Evolutionary conservation across 2,888 invertebrate species (phyloP), one percentile per base, ranked within the genome.

Genomic region (Coelinius sp.): DNA sequence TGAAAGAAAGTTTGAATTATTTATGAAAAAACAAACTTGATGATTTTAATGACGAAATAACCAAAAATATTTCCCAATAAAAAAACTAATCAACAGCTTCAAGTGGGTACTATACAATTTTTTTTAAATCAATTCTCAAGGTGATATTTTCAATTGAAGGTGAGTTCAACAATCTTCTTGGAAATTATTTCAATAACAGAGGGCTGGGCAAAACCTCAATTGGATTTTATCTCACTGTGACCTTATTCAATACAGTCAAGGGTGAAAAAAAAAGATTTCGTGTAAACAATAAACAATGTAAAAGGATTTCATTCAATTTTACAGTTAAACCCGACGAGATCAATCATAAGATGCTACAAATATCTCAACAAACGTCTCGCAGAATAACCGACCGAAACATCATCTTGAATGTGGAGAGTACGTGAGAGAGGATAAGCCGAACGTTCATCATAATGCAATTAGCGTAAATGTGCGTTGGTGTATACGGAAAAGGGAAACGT

Each of bases 361-460:
- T 59, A 35, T 31, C 56, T 25, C 27, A 25, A 27, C n/a, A 56
- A 7, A 56, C 27, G 56, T 59, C 14, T 59, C 35, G n/a, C n/a
- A 12, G 24, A 63, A 63, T 63, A 22, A 41, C 63, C 8, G 38
- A 44, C 38, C 62, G 63, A 41, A 24, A 41, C 41, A 41, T 27
- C 56, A 56, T n/a, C 10, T 0, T 25, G 27, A 7, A 56, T 7
- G n/a, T 14, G 25, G 31, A 14, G 35, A 17, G 4, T 35, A 20
- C 1, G 1, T 17, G 35, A 49, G n/a, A 20, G 20, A 27, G 22
- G 31, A 59, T 31, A 14, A 27, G 17, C 31, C 35, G 27, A 27
- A 53, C 49, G 62, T 63, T 72, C 72, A 72, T 72, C 72, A 72
- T 68, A 72, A 68, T 68, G 72, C 72, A 68, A 72, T 72, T 68